Conservation (phyloP, 2,888 invertebrate species). For the Scelioninae gen. 2 region DNA sequence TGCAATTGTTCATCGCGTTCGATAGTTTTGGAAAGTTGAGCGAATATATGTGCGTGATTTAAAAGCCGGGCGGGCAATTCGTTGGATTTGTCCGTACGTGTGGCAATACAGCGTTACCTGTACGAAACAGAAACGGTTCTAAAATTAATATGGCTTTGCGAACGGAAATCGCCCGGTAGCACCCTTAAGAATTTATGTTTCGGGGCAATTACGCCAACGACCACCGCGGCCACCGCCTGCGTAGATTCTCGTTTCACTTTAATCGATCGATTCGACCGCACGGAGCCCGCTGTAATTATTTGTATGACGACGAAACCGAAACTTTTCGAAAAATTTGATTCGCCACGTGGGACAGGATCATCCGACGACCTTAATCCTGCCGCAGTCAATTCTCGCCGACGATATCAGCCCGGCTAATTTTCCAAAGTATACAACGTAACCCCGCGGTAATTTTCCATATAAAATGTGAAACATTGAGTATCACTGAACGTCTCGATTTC, state of each 20-base stretch:
- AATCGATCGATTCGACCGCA: slow-evolving; percentile 55
- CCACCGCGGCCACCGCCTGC: slow-evolving; percentile 50
- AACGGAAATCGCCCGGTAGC: slow-evolving; percentile 52
- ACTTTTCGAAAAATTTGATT: slow-evolving; percentile 41
- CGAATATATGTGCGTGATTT: slow-evolving; percentile 27
- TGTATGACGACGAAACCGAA: slow-evolving; percentile 33
- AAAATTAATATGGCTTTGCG: slow-evolving; percentile 60
- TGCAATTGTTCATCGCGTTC: slow-evolving; percentile 23
- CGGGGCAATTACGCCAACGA: slow-evolving; percentile 59
- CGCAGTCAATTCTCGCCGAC: slow-evolving; percentile 6
- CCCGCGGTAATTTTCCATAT: too few species aligned
- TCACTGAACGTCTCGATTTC: too few species aligned
- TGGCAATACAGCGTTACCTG: slow-evolving; percentile 18
- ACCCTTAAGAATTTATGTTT: slow-evolving; percentile 61
- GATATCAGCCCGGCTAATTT: slow-evolving; percentile 11
- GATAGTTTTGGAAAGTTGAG: slow-evolving; percentile 35
- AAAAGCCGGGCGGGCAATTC: slow-evolving; percentile 33
- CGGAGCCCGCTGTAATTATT: slow-evolving; percentile 53
- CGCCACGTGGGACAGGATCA: slow-evolving; percentile 9
- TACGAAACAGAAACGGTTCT: slow-evolving; percentile 51
- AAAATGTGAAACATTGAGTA: too few species aligned
- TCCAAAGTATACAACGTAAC: too few species aligned
- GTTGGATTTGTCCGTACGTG: slow-evolving; percentile 42
- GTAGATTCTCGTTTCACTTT: slow-evolving; percentile 58
- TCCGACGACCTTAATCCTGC: slow-evolving; percentile 18